Evolutionary conservation across 2,888 invertebrate species (phyloP).

Genomic region (Troides oblongomaculatus): DNA sequence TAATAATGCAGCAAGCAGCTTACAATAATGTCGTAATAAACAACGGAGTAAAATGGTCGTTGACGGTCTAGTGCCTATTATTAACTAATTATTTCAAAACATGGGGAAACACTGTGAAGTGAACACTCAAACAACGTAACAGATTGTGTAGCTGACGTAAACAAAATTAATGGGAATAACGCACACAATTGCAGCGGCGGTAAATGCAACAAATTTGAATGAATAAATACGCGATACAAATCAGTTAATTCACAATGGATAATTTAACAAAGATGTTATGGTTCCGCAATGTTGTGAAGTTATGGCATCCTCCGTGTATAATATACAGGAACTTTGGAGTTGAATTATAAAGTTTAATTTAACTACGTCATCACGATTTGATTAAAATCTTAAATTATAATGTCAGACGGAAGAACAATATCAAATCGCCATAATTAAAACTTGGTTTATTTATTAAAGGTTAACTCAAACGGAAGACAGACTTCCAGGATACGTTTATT

Average conservation of each 20-base stretch:
- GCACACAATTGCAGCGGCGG: conserved; percentile 1
- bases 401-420: background rate
- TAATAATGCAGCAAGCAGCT: background rate
- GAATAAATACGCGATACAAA: conserved; percentile 13
- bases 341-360: background rate
- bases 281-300: background rate
- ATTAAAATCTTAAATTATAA: background rate
- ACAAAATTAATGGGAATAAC: conserved; percentile 8
- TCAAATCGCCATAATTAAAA: background rate
- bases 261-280: background rate
- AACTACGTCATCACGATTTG: background rate
- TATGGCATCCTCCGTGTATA: background rate
- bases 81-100: conserved; percentile 11
- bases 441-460: background rate
- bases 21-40: background rate
- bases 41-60: conserved; percentile 6
- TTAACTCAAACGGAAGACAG: background rate
- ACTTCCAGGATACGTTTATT: background rate
- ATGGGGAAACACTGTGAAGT: conserved; percentile 6
- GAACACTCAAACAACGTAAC: background rate
- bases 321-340: background rate
- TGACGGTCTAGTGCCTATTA: conserved; percentile 8
- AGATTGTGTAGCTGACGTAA: conserved; percentile 1
- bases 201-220: conserved; percentile 4
- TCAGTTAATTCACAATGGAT: conserved; percentile 1